These are phyloP conservation scores for Clarias magur DNA, from an alignment of 2,113 vertebrate genomes.

Conservation along the genomic window DNA sequence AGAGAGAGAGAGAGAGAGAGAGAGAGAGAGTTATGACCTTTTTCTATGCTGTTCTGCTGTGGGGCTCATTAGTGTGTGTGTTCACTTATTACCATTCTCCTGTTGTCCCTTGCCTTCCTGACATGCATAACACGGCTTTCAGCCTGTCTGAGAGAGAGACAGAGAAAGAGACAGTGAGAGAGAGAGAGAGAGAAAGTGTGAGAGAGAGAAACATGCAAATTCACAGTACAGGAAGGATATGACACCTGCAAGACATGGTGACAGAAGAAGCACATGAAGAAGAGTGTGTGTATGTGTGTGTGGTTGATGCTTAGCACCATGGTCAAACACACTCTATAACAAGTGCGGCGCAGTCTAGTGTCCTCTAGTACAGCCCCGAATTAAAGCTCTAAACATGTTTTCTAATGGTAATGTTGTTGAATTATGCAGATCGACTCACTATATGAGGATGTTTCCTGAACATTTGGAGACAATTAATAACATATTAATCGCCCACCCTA, in stretches of 20 bases:
- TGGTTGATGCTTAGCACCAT: not conserved
- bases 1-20: not conserved
- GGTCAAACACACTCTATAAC: constrained; percentile 11
- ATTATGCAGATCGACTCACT: not conserved
- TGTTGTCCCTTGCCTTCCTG: constrained; percentile 47
- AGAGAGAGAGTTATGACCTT: constrained; percentile 20
- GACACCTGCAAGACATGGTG: constrained; percentile 1
- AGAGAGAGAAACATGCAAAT: constrained; percentile 3
- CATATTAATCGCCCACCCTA: not conserved
- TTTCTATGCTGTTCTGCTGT: constrained; percentile 39
- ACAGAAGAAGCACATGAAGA: not conserved
- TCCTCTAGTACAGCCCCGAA: not conserved
- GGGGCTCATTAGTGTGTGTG: constrained; percentile 49
- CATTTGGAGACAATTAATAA: not conserved
- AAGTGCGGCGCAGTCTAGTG: not conserved
- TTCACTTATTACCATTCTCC: constrained; percentile 49
- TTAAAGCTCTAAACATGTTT: not conserved
- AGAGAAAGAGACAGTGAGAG: constrained; percentile 11
- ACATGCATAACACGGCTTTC: constrained; percentile 41
- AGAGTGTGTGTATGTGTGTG: constrained; percentile 22
- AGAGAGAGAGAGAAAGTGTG: constrained; percentile 5
- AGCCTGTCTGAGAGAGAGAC: constrained; percentile 20
- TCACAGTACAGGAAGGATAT: constrained; percentile 18
- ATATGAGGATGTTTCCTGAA: not conserved
- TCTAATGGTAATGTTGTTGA: not conserved